Evolutionary conservation across 2,113 vertebrate species (phyloP).

Genomic region (Limnothrissa miodon): DNA sequence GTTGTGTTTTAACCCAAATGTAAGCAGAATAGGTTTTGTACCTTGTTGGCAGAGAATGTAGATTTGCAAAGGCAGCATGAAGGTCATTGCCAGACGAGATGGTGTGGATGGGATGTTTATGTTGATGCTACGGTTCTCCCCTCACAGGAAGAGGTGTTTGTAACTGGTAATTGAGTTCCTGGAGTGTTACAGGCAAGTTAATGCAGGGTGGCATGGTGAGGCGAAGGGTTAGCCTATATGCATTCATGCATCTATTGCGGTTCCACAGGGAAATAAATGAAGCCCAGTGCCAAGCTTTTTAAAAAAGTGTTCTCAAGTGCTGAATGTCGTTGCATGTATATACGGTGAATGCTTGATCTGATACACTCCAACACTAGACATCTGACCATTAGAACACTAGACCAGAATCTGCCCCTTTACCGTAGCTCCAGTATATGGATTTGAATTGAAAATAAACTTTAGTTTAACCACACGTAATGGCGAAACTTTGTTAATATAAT

Average conservation of each 20-base stretch:
- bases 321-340: background rate
- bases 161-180: slow-evolving; percentile 8
- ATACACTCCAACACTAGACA: too few species aligned
- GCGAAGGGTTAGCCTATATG: background rate
- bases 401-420: background rate
- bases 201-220: background rate
- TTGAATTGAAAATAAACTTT: background rate
- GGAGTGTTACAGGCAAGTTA: background rate
- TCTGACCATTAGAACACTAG: too few species aligned
- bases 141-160: background rate
- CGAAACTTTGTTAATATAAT: background rate
- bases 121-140: background rate
- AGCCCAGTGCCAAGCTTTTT: background rate
- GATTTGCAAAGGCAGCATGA: background rate
- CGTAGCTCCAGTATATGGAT: background rate
- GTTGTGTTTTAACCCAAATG: background rate
- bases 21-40: background rate
- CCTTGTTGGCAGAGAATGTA: background rate
- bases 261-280: background rate
- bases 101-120: background rate
- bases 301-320: background rate
- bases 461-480: background rate
- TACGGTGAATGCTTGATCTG: background rate
- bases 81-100: background rate
- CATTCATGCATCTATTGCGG: background rate